Conservation (phyloP, 2,113 vertebrate genomes). For the Sturnira hondurensis region DNA sequence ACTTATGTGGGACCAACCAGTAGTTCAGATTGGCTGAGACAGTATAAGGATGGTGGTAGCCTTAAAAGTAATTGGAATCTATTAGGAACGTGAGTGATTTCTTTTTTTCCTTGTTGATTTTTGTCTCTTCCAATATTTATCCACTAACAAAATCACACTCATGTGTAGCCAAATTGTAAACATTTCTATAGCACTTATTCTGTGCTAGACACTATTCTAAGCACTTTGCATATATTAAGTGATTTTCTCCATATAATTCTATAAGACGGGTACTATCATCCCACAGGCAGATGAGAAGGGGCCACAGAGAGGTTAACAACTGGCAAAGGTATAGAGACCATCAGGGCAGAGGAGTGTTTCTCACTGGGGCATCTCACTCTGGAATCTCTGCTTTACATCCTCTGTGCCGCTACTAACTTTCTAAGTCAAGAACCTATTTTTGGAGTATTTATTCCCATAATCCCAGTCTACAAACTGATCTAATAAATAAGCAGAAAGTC, state of each 20-base stretch:
- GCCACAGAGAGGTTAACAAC: not conserved
- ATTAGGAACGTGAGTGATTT: not conserved
- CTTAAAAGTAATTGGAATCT: constrained; percentile 9
- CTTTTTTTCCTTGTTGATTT: constrained; percentile 20
- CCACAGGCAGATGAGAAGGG: not conserved
- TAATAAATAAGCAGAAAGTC: not conserved
- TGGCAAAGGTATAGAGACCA: not conserved
- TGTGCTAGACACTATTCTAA: constrained; percentile 14
- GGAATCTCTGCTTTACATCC: not conserved
- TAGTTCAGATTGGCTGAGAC: not conserved
- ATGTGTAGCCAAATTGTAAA: constrained; percentile 17
- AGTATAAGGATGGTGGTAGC: not conserved
- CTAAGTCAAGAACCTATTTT: not conserved
- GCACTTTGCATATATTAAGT: not conserved
- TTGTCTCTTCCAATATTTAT: not conserved
- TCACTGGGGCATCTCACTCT: not conserved
- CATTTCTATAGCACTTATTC: not conserved
- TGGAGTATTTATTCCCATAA: not conserved
- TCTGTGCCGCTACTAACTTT: not conserved
- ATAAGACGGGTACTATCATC: not conserved
- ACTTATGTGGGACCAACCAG: not conserved
- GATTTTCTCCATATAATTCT: not conserved
- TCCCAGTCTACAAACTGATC: not conserved
- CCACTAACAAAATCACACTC: not conserved
- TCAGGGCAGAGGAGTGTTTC: not conserved